Evolutionary conservation across 2,113 vertebrate genomes (phyloP), one percentile per base, ranked within the genome.

Genomic region (Morone chrysops): DNA sequence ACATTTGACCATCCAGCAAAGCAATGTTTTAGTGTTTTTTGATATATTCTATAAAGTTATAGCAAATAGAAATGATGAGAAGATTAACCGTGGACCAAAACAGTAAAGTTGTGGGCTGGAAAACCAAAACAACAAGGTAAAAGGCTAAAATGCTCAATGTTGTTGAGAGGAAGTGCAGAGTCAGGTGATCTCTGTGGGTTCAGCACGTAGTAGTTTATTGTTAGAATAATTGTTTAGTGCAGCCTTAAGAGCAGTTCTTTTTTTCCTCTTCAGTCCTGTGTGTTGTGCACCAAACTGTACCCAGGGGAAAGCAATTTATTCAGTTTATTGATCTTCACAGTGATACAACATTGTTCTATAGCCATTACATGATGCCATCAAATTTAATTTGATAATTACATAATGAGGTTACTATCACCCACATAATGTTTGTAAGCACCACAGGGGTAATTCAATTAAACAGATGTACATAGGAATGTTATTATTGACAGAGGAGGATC

Each of bases 401-500:
- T 47, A 76, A 61, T 43, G 56, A 81, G 14, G 73, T 53, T 14
- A 38, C 41, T n/a, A 6, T 16, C 14, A 47, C 60, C 16, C 12
- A 14, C 22, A 59, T 70, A 45, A 38, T 38, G 4, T n/a, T 25
- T 36, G 14, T 3, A 17, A n/a, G 62, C 3, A 14, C 20, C 5
- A 7, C 6, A 1, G 43, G 22, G n/a, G 5, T 18, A n/a, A 9
- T 53, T 36, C 13, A 51, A 71, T 36, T 17, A 67, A 71, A 60
- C 17, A 40, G 22, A 40, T 31, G 56, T 8, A 57, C 17, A 20
- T 2, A 20, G 54, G 68, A 43, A 38, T 43, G 38, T 25, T 7
- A 14, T 0, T 56, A 62, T 68, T 43, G 85, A 83, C 54, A 10
- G n/a, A 47, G 45, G 20, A 67, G 60, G 70, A n/a, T 67, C 61